Percentiles rank a stretch among this genome's conserved stretches.
phyloP scores from a whole-genome alignment of 2,113 vertebrate species.

The Vidua chalybeata region DNA sequence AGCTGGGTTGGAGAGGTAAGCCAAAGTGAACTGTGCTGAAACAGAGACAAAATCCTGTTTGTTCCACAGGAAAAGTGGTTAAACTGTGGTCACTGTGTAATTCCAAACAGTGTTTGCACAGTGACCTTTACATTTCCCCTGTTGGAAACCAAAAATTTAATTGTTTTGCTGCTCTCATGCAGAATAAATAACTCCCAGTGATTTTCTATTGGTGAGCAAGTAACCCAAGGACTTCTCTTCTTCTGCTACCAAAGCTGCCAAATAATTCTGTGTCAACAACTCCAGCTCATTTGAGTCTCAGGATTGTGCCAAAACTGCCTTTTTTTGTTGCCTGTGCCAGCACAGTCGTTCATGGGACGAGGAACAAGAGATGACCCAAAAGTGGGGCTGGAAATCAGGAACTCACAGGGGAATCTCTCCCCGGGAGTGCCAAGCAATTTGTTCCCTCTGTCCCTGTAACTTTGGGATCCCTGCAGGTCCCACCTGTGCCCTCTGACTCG shows the following conservation, averaged over 20 bases:
- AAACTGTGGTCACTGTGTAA: not conserved
- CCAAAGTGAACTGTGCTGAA: conserved; percentile 30
- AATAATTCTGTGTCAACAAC: not conserved
- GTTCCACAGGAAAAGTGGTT: conserved; percentile 20
- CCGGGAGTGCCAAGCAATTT: not conserved
- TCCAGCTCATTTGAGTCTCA: not conserved
- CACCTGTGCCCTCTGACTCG: not conserved
- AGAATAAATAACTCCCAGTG: not conserved
- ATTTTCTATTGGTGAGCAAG: not conserved
- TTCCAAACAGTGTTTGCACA: not conserved
- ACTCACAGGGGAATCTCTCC: not conserved
- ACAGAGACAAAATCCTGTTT: not conserved
- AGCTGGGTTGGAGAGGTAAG: not conserved
- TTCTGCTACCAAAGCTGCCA: not conserved
- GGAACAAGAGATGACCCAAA: not conserved
- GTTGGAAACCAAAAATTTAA: not conserved
- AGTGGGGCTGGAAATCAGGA: not conserved
- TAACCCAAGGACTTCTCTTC: not conserved
- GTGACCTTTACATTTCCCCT: conserved; percentile 6
- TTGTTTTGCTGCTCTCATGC: not conserved
- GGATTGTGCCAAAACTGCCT: not conserved
- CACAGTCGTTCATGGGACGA: not conserved
- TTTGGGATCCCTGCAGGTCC: not conserved
- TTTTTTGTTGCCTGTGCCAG: not conserved
- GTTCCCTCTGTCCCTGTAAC: rapidly evolving